These are phyloP conservation scores for Armadillidium nasatum DNA, from an alignment of 1,140 invertebrate genomes.

Conservation along the genomic window DNA sequence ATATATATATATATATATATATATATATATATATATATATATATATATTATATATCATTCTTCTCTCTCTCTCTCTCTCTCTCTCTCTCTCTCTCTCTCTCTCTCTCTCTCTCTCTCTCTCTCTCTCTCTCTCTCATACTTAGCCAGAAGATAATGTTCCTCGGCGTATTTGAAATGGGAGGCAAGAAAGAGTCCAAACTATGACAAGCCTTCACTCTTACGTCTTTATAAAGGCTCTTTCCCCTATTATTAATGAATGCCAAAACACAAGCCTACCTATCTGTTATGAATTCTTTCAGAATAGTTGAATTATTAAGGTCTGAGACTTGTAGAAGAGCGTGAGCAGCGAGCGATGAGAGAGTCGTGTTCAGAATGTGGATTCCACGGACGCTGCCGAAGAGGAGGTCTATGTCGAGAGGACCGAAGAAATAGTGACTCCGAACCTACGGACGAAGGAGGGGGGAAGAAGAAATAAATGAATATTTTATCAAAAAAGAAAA, in stretches of 20 bases:
- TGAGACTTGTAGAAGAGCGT: not conserved
- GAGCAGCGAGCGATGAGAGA: not conserved
- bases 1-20: slow-evolving; percentile 19
- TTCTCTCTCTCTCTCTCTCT: too few relatives aligned
- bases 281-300: not conserved
- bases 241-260: too few relatives aligned
- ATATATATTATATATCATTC: not conserved
- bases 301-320: not conserved
- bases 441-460: not conserved
- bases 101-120: too few relatives aligned
- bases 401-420: not conserved
- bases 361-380: not conserved
- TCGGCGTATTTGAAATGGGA: too few relatives aligned
- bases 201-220: too few relatives aligned
- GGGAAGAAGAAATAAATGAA: not conserved
- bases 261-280: not conserved
- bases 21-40: slow-evolving; percentile 7
- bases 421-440: not conserved
- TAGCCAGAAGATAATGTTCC: too few relatives aligned
- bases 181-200: too few relatives aligned
- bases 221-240: not conserved
- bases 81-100: too few relatives aligned
- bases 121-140: too few relatives aligned
- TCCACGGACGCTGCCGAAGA: not conserved
- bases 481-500: too few relatives aligned